phyloP scores from a whole-genome alignment of 2,888 invertebrate genomes.

The Trichopria drosophilae region DNA sequence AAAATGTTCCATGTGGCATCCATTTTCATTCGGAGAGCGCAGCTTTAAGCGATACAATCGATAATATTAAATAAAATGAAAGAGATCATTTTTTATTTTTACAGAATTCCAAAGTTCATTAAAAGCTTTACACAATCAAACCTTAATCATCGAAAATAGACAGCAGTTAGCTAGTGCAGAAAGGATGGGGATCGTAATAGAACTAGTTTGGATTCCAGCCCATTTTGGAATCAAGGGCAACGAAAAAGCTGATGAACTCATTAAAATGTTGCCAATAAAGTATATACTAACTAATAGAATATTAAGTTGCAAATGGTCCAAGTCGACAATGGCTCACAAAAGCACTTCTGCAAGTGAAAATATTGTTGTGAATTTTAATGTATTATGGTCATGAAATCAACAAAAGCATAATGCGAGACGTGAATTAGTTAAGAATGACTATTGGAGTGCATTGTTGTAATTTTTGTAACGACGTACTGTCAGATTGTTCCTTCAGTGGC shows the following conservation, averaged over 20 bases:
- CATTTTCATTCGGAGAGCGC: constrained; percentile 29
- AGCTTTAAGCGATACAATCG: constrained; percentile 17
- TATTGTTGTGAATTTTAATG: too few species aligned
- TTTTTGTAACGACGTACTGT: too few species aligned
- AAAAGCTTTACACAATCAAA: neutral
- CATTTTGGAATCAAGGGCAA: constrained; percentile 30
- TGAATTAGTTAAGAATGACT: too few species aligned
- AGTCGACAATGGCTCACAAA: too few species aligned
- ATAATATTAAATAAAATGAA: neutral
- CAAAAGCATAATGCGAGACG: too few species aligned
- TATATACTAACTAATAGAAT: too few species aligned
- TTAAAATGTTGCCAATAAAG: neutral
- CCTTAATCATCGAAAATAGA: neutral
- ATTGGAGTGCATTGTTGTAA: too few species aligned
- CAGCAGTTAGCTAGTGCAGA: constrained; percentile 4
- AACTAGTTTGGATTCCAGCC: constrained; percentile 30
- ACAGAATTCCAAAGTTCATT: constrained; percentile 25
- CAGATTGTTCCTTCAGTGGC: too few species aligned
- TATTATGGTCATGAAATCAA: too few species aligned
- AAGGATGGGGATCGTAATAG: neutral
- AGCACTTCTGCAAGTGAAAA: too few species aligned
- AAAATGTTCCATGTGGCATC: too few species aligned
- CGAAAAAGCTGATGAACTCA: constrained; percentile 24
- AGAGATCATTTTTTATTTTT: constrained; percentile 11
- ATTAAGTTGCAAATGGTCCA: too few species aligned